Base-by-base conservation (phyloP, 2,797 vertebrate species). In the Sternotherus odoratus region DNA sequence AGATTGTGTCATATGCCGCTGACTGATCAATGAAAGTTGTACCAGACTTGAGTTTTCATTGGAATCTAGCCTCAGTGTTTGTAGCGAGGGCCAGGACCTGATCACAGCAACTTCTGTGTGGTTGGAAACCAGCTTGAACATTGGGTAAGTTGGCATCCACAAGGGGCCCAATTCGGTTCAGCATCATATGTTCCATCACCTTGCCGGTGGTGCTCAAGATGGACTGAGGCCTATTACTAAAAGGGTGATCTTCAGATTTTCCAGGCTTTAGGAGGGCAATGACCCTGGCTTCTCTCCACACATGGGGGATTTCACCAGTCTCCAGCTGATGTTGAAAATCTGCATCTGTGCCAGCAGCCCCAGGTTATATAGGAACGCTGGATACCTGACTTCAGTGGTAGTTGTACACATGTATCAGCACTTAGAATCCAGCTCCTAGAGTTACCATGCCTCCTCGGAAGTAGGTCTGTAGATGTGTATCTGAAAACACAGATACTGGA, bases 401-500 rank as follows among this genome's bases (percentile, higher is more conserved):
- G 23, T 17, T 69, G 26, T 51, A 48, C 46, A 80, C 1, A 28
- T 66, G 36, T 43, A 89, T 72, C 0, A 10, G 84, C 82, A 39
- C 33, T 91, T 57, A 84, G 19, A 21, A 28, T 54, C 26, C 57
- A 78, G 0, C 0, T 26, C 57, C 75, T 89, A 56, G 48, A 46
- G 66, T 13, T 36, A 53, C 46, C 50, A 4, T 1, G 0, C 2
- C n/a, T 19, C 87, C 84, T 51, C 83, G n/a, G 63, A 79, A 57
- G 10, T 17, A 85, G 56, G 80, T 92, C 75, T 89, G 74, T 54
- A 83, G 80, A 79, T 15, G 12, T 1, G 0, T 66, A 5, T 69
- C 82, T 83, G 49, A 84, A 87, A 89, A 10, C 24, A 53, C 23
- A 87, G 83, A 28, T 79, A 53, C 12, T 87, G 72, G 26, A 24